A percentile compares a stretch with the other conserved stretches of the same genome.
Evolutionary conservation across 2,113 vertebrate genomes (phyloP).

Genomic region (Otolemur garnettii): DNA sequence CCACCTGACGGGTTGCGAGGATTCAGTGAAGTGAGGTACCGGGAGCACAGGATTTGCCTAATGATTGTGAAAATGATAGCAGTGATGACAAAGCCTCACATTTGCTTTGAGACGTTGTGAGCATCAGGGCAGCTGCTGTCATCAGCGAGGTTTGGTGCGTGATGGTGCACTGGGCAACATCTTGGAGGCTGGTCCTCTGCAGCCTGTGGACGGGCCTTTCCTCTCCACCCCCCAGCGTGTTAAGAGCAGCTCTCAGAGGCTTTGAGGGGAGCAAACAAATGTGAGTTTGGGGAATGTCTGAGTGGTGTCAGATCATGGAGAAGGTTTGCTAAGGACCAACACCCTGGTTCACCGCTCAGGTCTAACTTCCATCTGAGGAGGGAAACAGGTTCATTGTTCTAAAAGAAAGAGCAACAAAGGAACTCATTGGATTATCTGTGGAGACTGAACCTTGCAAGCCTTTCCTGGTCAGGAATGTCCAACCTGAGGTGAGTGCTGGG

Average conservation of each 20-base stretch:
- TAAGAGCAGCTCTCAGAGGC: not conserved
- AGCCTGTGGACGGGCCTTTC: not conserved
- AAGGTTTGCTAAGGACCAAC: not conserved
- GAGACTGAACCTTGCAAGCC: constrained; percentile 37
- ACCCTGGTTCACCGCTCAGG: not conserved
- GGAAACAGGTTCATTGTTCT: not conserved
- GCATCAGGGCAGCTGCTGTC: not conserved
- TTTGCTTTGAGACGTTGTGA: not conserved
- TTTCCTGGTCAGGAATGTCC: constrained; percentile 72
- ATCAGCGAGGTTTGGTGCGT: not conserved
- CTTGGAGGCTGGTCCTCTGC: not conserved
- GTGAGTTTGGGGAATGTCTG: not conserved
- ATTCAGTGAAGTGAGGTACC: not conserved
- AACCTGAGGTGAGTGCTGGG: constrained; percentile 63
- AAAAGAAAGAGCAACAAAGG: constrained; percentile 41
- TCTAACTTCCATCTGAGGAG: constrained; percentile 15
- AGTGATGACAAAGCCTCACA: not conserved
- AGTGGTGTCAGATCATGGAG: not conserved
- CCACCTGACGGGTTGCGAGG: not conserved
- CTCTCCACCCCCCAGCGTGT: not conserved
- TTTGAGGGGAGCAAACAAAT: not conserved
- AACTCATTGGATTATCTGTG: constrained; percentile 74
- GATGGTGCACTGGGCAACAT: not conserved
- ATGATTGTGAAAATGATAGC: not conserved
- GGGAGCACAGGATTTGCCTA: not conserved